Conservation (phyloP, 2,113 vertebrate genomes). For the Apteryx mantelli region DNA sequence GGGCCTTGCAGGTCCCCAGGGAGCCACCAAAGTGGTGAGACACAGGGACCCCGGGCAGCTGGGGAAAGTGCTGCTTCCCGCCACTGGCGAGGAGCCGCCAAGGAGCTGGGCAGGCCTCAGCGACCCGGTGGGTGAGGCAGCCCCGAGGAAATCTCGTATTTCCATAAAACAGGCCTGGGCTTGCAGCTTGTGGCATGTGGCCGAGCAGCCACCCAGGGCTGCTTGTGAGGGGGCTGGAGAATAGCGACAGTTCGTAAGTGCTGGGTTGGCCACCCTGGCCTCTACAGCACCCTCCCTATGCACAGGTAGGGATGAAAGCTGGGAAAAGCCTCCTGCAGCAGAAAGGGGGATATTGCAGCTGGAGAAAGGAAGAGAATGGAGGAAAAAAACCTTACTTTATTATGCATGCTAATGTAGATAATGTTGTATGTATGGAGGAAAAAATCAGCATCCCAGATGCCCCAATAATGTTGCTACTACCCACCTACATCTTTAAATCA, state of each 20-base stretch:
- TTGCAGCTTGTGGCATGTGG: neutral
- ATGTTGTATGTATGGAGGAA: accelerated
- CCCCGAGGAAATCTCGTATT: neutral
- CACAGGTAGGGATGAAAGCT: neutral
- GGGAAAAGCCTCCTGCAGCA: neutral
- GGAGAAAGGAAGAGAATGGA: neutral
- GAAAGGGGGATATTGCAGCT: accelerated
- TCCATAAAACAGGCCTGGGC: neutral
- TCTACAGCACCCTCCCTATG: neutral
- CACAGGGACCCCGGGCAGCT: accelerated
- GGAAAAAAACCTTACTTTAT: neutral
- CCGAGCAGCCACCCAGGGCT: neutral
- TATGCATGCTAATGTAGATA: neutral
- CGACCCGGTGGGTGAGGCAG: neutral
- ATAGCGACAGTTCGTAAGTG: accelerated
- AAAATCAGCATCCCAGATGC: neutral
- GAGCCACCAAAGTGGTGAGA: accelerated
- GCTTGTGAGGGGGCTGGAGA: neutral
- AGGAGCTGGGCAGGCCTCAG: neutral
- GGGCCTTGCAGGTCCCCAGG: neutral
- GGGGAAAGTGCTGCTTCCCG: neutral
- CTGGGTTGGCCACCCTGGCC: accelerated
- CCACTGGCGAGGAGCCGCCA: accelerated
- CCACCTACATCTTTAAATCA: neutral
- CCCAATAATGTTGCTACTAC: neutral